Conservation (phyloP, 2,888 invertebrate genomes). For the Erpobdella octoculata region DNA sequence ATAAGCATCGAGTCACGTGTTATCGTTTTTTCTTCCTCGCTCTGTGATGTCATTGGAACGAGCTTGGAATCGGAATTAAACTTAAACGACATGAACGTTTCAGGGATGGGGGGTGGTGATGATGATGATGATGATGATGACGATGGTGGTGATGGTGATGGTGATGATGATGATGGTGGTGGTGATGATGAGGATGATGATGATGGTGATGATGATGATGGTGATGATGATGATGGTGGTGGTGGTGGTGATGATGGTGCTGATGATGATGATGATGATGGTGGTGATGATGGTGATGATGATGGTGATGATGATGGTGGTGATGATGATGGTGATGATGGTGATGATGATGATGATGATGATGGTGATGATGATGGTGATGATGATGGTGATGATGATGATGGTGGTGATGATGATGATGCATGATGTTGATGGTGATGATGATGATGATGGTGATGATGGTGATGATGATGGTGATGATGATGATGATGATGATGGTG, state of each 20-base stretch:
- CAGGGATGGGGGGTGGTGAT: not conserved
- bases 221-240: no score
- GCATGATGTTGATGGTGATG: slow-evolving; percentile 60
- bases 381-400: no score
- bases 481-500: slow-evolving; percentile 54
- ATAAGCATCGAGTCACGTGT: no score
- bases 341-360: not conserved
- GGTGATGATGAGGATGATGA: no score
- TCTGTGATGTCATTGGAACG: no score
- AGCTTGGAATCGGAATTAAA: no score
- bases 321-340: not conserved
- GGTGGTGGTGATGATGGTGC: no score
- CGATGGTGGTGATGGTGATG: not conserved
- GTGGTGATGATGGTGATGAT: not conserved
- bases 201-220: no score
- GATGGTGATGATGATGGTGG: not conserved
- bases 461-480: slow-evolving; percentile 90
- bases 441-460: slow-evolving; percentile 91
- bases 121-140: slow-evolving; percentile 1
- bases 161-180: not conserved
- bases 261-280: no score
- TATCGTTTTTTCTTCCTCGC: no score
- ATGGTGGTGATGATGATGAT: slow-evolving; percentile 37
- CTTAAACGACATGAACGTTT: no score
- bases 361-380: not conserved